Evolutionary conservation across 2,797 vertebrate species (phyloP), one percentile per base, ranked within the genome.

Genomic region (Chelon labrosus): DNA sequence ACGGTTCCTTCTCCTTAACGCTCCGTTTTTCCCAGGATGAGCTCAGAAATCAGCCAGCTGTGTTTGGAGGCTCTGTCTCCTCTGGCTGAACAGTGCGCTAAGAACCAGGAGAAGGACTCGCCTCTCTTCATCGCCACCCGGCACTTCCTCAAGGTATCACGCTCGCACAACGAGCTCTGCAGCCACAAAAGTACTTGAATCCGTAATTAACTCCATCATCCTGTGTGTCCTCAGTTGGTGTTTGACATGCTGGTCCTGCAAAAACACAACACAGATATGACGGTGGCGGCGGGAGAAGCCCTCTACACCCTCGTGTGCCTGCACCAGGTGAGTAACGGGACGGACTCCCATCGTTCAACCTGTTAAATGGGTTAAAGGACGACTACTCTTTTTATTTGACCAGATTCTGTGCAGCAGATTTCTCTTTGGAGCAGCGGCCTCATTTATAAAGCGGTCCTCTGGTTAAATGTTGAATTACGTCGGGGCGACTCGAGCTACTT

Each of bases 171-270:
- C 22, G 1, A 22, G 22, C 22, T 22, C 22, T 22, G 25, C 25
- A 27, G 25, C 25, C 4, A 27, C 25, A 27, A 27, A 27, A 27
- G 4, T 27, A 4, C 11, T 22, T 16, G 14, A 1, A 17, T 1
- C 1, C 13, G 4, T 3, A 52, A 2, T 22, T 25, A 52, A 52
- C 13, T 7, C 0, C 47, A 14, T 12, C 16, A 0, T 42, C 50
- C 0, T 85, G 19, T 92, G 9, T 47, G 0, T 58, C 46, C 49
- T 12, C 88, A 99, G 98, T 90, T 99, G 94, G 98, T 99, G 92
- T 99, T 99, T 90, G 98, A 99, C 92, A 99, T 99, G 97, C 95
- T 99, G 92, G 96, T 99, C 84, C 95, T 99, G 83, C 98, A 99
- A 87, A 99, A 99, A 93, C 97, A 99, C 96, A 98, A 97, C 91